Evolutionary conservation across 2,797 vertebrate genomes (phyloP).

Genomic region (Toxotes lorentzi): DNA sequence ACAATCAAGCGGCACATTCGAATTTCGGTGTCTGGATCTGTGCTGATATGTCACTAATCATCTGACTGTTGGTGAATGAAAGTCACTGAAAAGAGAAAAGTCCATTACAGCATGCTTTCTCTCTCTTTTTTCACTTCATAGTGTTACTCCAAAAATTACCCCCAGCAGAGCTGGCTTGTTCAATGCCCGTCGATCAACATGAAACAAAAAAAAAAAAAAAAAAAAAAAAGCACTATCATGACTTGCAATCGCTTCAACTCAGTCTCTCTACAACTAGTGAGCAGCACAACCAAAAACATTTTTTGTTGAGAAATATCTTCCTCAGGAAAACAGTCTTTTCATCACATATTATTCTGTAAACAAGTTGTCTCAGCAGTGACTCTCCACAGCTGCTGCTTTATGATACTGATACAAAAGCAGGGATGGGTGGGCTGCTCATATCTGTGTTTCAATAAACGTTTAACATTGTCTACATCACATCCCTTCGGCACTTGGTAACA

Average conservation of each 20-base stretch:
- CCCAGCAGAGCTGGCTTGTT: background rate
- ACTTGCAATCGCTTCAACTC: slow-evolving; percentile 10
- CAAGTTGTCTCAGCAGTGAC: background rate
- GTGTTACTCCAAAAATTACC: background rate
- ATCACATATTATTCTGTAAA: background rate
- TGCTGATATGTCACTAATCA: slow-evolving; percentile 32
- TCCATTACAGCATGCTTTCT: background rate
- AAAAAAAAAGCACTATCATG: background rate
- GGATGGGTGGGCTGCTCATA: background rate
- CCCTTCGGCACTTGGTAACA: slow-evolving; percentile 1
- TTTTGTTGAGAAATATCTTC: background rate
- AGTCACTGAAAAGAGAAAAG: background rate
- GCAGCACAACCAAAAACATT: background rate
- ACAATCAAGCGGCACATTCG: background rate
- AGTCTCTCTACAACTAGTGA: background rate
- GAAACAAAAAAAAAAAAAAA: background rate
- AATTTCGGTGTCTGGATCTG: slow-evolving; percentile 21
- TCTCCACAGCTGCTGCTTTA: background rate
- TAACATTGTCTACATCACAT: slow-evolving; percentile 28
- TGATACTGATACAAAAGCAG: slow-evolving; percentile 27
- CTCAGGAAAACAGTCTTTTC: background rate
- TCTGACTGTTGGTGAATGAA: slow-evolving; percentile 20
- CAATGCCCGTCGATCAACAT: slow-evolving; percentile 8
- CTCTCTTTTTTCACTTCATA: background rate
- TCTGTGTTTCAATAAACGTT: slow-evolving; percentile 31